A percentile compares a stretch with the other conserved stretches of the same genome.
These are phyloP conservation scores for Nycticorax nycticorax DNA, from an alignment of 2,113 vertebrate species.

Conservation along the genomic window DNA sequence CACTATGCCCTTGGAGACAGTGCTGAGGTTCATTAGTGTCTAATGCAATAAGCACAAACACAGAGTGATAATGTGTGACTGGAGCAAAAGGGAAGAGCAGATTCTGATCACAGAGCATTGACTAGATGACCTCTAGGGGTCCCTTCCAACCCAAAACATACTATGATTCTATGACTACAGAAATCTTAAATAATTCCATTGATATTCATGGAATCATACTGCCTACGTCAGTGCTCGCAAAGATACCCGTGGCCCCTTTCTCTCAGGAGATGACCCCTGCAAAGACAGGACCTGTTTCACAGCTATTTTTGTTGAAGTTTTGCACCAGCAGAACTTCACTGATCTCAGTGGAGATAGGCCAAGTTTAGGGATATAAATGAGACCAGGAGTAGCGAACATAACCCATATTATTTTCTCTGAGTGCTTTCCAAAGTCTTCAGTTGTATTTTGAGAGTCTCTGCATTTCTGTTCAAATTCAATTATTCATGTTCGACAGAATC, in stretches of 20 bases:
- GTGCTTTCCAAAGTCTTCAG: background rate
- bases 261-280: background rate
- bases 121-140: background rate
- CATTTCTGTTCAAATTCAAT: constrained; percentile 17
- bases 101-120: background rate
- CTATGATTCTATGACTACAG: background rate
- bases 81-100: background rate
- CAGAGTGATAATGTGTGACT: background rate
- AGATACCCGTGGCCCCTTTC: background rate
- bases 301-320: background rate
- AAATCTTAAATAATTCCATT: background rate
- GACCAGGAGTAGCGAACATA: background rate
- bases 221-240: background rate
- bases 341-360: background rate
- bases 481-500: constrained; percentile 33
- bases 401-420: background rate
- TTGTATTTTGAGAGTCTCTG: background rate
- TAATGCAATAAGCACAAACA: background rate
- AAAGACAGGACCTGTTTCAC: background rate
- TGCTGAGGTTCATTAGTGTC: background rate
- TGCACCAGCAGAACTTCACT: background rate
- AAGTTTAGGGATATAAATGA: background rate
- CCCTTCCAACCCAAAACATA: too few relatives aligned
- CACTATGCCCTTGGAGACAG: background rate
- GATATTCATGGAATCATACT: background rate